These are phyloP conservation scores for Podarcis raffonei DNA, from an alignment of 2,113 vertebrate genomes.

Conservation along the genomic window DNA sequence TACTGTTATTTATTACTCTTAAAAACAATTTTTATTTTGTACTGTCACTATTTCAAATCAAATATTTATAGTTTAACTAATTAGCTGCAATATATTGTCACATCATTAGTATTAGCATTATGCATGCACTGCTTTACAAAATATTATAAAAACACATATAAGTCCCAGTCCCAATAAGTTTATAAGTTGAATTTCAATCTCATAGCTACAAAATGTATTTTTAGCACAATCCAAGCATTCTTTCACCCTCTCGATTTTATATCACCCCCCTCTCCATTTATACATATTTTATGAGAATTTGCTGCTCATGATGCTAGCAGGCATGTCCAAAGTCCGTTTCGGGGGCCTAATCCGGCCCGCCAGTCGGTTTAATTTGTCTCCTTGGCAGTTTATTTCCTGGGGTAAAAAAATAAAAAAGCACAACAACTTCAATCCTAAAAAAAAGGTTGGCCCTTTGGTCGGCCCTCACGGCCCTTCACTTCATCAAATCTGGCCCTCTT, in stretches of 20 bases:
- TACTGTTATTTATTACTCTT: not conserved
- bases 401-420: no score
- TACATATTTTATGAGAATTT: not conserved
- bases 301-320: no score
- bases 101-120: no score
- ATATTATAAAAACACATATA: not conserved
- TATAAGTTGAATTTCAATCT: not conserved
- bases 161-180: not conserved
- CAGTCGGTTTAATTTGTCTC: no score
- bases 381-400: no score
- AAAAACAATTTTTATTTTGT: not conserved
- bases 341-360: no score
- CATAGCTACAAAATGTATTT: not conserved
- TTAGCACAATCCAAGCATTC: not conserved
- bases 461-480: no score
- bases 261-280: no score
- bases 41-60: not conserved
- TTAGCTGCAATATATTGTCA: not conserved
- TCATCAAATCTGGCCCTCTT: no score
- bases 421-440: no score
- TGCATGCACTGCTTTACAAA: not conserved
- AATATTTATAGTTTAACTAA: not conserved
- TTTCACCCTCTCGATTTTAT: not conserved
- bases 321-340: not conserved
- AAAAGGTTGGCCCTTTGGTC: no score